Evolutionary conservation across 2,113 vertebrate species (phyloP).

Genomic region (Rallus limicola): DNA sequence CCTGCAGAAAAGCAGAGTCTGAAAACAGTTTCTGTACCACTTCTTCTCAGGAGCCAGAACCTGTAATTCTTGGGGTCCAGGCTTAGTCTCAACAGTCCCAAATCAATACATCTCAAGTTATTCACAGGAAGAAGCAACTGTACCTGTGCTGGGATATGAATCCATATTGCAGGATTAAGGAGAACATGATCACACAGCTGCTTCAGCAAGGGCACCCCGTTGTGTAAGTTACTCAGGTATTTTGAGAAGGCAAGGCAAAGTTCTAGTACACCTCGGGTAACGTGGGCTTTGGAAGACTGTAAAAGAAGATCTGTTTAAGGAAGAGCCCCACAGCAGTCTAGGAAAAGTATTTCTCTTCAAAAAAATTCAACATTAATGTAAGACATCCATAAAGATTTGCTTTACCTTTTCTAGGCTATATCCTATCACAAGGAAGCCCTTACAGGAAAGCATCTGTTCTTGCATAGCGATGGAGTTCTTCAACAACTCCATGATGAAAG

Average conservation of each 20-base stretch:
- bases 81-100: not conserved
- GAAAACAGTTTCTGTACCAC: not conserved
- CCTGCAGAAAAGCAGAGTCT: not conserved
- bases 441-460: constrained; percentile 96
- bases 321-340: not conserved
- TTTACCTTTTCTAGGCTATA: constrained; percentile 96
- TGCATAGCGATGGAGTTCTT: constrained; percentile 98
- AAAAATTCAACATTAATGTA: not conserved
- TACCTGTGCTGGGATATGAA: constrained; percentile 95
- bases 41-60: not conserved
- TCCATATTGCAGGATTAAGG: constrained; percentile 98
- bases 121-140: not conserved
- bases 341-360: not conserved
- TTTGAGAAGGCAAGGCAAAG: constrained; percentile 94
- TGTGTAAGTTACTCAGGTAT: constrained; percentile 93
- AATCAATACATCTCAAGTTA: not conserved
- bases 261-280: constrained; percentile 90
- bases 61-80: not conserved
- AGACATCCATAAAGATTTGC: not conserved
- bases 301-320: constrained; percentile 8
- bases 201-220: constrained; percentile 91
- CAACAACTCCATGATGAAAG: constrained; percentile 96
- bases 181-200: constrained; percentile 97
- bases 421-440: constrained; percentile 97
- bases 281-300: constrained; percentile 95